Percentiles rank a stretch among this genome's conserved stretches.
Conservation (phyloP, 1,140 invertebrate species). For the Batillaria attramentaria region DNA sequence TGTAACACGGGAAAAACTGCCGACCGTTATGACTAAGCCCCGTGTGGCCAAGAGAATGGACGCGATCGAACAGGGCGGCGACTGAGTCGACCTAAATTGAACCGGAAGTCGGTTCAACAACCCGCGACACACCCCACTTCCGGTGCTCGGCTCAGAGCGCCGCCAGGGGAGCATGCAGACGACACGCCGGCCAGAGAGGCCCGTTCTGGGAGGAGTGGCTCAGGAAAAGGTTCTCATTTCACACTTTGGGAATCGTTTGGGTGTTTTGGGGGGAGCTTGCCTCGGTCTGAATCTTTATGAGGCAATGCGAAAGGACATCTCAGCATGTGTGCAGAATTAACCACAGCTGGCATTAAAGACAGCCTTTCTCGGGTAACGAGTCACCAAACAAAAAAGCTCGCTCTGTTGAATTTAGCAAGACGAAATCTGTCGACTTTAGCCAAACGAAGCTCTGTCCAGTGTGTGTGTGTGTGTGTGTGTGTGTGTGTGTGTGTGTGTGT, state of each 20-base stretch:
- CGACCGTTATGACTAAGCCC: not conserved
- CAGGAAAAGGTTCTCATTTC: not conserved
- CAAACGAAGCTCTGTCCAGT: not conserved
- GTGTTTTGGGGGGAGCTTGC: not conserved
- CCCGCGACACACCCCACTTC: constrained; percentile 30
- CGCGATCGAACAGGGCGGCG: not conserved
- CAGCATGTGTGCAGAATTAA: too few relatives aligned
- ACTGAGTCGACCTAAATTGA: not conserved
- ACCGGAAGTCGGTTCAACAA: not conserved
- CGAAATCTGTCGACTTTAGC: not conserved
- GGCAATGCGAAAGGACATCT: not conserved
- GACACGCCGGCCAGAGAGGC: not conserved
- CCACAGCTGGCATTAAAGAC: too few relatives aligned
- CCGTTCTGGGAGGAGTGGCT: not conserved
- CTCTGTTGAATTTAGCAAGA: too few relatives aligned
- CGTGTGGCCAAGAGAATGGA: too few relatives aligned
- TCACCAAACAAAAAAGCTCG: too few relatives aligned
- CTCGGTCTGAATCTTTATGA: not conserved
- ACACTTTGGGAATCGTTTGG: not conserved
- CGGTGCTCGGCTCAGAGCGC: constrained; percentile 19
- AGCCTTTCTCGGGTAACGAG: too few relatives aligned
- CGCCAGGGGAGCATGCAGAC: constrained; percentile 6
- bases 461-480: not conserved
- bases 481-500: not conserved
- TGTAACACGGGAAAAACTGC: too few relatives aligned